Conservation (phyloP, 2,888 invertebrate genomes). For the Dicyrtoma fusca region DNA sequence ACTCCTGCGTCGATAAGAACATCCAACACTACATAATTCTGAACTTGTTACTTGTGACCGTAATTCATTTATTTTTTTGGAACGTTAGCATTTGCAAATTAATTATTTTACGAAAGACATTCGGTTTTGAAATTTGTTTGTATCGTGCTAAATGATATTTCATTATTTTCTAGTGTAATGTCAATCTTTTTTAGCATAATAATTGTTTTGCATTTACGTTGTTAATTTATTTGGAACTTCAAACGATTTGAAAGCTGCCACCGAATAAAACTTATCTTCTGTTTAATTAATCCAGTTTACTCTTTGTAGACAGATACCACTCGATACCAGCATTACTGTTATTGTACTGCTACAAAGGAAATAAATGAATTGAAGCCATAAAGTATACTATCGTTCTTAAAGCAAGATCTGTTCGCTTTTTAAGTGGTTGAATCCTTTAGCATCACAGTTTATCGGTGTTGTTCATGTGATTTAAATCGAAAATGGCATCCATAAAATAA, state of each 20-base stretch:
- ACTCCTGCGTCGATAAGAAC: background rate
- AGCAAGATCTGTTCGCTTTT: too few species aligned
- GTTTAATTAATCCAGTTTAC: too few species aligned
- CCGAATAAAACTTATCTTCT: too few species aligned
- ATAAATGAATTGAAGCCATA: slow-evolving; percentile 8
- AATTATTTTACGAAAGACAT: background rate
- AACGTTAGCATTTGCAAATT: background rate
- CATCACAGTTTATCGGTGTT: too few species aligned
- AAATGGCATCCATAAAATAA: too few species aligned
- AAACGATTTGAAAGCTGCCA: too few species aligned
- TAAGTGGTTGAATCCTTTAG: too few species aligned
- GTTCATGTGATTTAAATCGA: too few species aligned
- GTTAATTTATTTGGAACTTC: slow-evolving; percentile 5
- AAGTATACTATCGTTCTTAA: background rate
- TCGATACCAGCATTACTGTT: background rate
- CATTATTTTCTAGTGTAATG: slow-evolving; percentile 18
- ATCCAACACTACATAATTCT: background rate
- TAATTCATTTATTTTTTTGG: slow-evolving; percentile 28
- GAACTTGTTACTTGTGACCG: slow-evolving; percentile 8
- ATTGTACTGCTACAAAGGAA: background rate
- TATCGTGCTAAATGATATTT: background rate
- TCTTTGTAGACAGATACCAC: background rate
- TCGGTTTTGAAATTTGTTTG: slow-evolving; percentile 18
- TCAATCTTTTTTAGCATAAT: slow-evolving; percentile 25
- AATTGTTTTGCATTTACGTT: slow-evolving; percentile 9